These are phyloP conservation scores for Ephialtes manifestator DNA, from an alignment of 2,888 invertebrate genomes.

Conservation along the genomic window DNA sequence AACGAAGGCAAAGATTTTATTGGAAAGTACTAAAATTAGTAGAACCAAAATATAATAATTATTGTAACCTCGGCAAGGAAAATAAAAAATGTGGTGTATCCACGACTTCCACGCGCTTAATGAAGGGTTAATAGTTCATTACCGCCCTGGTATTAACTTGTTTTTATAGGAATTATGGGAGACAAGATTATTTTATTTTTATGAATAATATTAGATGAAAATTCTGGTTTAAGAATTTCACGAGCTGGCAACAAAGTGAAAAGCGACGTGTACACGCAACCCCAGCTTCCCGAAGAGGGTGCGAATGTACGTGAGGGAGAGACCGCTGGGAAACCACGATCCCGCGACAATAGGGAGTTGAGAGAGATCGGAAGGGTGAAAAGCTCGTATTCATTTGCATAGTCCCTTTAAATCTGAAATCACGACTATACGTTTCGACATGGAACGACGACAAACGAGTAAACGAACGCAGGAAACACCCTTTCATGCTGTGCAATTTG, in stretches of 20 bases:
- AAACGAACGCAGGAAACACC: slow-evolving; percentile 59
- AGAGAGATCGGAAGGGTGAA: slow-evolving; percentile 67
- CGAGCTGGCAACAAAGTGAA: slow-evolving; percentile 57
- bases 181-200: too few relatives aligned
- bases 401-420: slow-evolving; percentile 68
- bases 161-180: too few relatives aligned
- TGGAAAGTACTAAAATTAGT: not conserved
- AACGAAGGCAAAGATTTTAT: not conserved
- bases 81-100: too few relatives aligned
- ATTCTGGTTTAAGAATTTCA: slow-evolving; percentile 50
- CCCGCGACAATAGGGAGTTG: slow-evolving; percentile 66
- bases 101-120: too few relatives aligned
- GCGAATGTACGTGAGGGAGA: slow-evolving; percentile 42
- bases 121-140: too few relatives aligned
- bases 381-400: slow-evolving; percentile 65
- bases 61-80: too few relatives aligned
- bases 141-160: too few relatives aligned
- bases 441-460: slow-evolving; percentile 62
- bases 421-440: slow-evolving; percentile 50
- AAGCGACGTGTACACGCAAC: slow-evolving; percentile 37
- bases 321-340: slow-evolving; percentile 55
- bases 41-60: too few relatives aligned
- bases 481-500: slow-evolving; percentile 28
- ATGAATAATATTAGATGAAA: too few relatives aligned
- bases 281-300: slow-evolving; percentile 47